phyloP scores from a whole-genome alignment of 64 coral and sea anemone genomes.

The Anthopleura sola region DNA sequence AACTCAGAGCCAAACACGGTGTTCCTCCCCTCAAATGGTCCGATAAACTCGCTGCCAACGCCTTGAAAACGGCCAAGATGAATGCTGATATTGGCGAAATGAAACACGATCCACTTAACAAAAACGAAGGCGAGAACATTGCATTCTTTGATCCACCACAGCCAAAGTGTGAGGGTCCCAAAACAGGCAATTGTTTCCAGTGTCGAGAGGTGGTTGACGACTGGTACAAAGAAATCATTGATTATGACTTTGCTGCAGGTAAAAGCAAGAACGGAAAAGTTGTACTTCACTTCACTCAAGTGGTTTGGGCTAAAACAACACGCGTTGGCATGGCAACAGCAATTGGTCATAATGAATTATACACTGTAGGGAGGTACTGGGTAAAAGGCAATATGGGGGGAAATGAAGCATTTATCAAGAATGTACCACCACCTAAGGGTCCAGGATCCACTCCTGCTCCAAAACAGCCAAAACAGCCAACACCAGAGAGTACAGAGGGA shows the following conservation, averaged over 20 bases:
- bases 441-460: too few relatives aligned
- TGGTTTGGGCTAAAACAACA: conserved; percentile 34
- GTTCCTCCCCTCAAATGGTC: conserved; percentile 52
- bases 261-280: conserved; percentile 39
- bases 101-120: conserved; percentile 13
- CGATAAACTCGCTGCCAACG: conserved; percentile 11
- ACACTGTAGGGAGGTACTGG: conserved; percentile 24
- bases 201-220: conserved; percentile 67
- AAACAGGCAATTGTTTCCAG: conserved; percentile 33
- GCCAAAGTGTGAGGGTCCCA: conserved; percentile 41
- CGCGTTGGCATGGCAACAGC: conserved; percentile 45
- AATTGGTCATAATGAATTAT: conserved; percentile 6
- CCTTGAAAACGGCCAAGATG: conserved; percentile 35
- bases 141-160: conserved; percentile 38
- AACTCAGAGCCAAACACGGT: conserved; percentile 60
- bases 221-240: conserved; percentile 50
- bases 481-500: too few relatives aligned
- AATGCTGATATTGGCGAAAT: conserved; percentile 12
- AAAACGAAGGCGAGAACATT: conserved; percentile 54
- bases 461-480: too few relatives aligned
- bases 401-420: neutral
- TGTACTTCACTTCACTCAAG: conserved; percentile 52
- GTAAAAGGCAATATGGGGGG: neutral
- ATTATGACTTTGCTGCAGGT: conserved; percentile 42
- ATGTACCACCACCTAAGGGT: neutral